Evolutionary conservation across 1,140 invertebrate genomes (phyloP).

Genomic region (Bombus terrestris): DNA sequence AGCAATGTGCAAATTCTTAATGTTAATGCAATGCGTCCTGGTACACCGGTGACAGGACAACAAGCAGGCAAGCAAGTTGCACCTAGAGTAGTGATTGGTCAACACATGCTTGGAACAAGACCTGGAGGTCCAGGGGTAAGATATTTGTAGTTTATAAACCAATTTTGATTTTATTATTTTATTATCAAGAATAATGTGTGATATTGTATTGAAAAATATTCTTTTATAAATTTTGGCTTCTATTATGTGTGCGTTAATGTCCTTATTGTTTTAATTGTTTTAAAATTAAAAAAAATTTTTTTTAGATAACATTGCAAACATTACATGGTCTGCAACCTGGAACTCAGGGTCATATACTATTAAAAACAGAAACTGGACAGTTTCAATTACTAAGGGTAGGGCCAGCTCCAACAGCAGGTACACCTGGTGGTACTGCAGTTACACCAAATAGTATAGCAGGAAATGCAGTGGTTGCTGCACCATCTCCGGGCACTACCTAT

Average conservation of each 20-base stretch:
- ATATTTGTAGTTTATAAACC: slow-evolving; percentile 25
- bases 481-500: slow-evolving; percentile 82
- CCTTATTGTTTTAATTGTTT: slow-evolving; percentile 8
- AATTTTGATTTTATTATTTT: background rate
- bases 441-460: slow-evolving; percentile 84
- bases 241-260: background rate
- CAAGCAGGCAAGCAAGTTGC: slow-evolving; percentile 89
- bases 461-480: slow-evolving; percentile 77
- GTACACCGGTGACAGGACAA: slow-evolving; percentile 86
- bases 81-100: slow-evolving; percentile 90
- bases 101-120: slow-evolving; percentile 91
- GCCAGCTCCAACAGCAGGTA: slow-evolving; percentile 84
- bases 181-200: background rate
- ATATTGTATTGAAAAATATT: background rate
- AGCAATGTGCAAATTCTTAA: slow-evolving; percentile 94
- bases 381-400: slow-evolving; percentile 95
- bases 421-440: slow-evolving; percentile 83
- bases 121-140: slow-evolving; percentile 91
- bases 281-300: slow-evolving; percentile 75
- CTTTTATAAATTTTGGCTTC: background rate
- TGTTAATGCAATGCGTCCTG: slow-evolving; percentile 88
- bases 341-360: slow-evolving; percentile 92
- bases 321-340: slow-evolving; percentile 91
- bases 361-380: slow-evolving; percentile 98
- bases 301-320: slow-evolving; percentile 92